Conservation (phyloP, 1,140 invertebrate genomes). For the Diorhabda elongata region DNA sequence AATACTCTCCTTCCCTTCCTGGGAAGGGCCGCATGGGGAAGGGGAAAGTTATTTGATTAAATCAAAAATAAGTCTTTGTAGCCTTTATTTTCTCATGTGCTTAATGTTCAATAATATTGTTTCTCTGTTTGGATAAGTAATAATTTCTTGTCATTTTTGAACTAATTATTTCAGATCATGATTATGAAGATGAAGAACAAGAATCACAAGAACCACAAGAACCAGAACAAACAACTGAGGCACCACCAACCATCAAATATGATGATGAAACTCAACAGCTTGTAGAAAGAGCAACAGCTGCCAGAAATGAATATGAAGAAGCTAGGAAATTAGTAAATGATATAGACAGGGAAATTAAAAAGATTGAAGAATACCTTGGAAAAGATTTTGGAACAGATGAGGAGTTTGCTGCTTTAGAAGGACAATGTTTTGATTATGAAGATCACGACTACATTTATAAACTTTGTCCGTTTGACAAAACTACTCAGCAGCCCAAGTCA, state of each 20-base stretch:
- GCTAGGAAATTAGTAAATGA: slow-evolving; percentile 75
- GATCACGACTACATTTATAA: slow-evolving; percentile 95
- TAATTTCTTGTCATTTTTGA: too few relatives aligned
- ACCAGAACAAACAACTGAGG: slow-evolving; percentile 41
- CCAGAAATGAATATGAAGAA: slow-evolving; percentile 71
- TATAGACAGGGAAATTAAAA: slow-evolving; percentile 75
- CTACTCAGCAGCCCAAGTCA: slow-evolving; percentile 80
- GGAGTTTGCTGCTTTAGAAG: slow-evolving; percentile 84
- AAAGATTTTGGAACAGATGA: slow-evolving; percentile 89
- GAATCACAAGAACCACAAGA: slow-evolving; percentile 47
- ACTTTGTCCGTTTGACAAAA: slow-evolving; percentile 89
- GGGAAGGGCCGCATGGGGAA: too few relatives aligned
- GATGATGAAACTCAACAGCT: slow-evolving; percentile 85
- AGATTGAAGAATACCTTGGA: slow-evolving; percentile 69
- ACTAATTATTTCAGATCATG: slow-evolving; percentile 16
- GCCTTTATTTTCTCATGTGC: too few relatives aligned
- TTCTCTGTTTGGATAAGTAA: too few relatives aligned
- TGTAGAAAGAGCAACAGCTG: slow-evolving; percentile 77
- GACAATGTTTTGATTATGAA: slow-evolving; percentile 86
- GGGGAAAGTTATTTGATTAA: too few relatives aligned
- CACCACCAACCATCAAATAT: slow-evolving; percentile 54
- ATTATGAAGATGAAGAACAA: slow-evolving; percentile 41
- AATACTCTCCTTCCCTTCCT: too few relatives aligned
- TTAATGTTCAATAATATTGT: too few relatives aligned
- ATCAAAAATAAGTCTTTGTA: too few relatives aligned